Evolutionary conservation across 2,888 invertebrate species (phyloP).

Genomic region (Pycnomerus fuliginosus): DNA sequence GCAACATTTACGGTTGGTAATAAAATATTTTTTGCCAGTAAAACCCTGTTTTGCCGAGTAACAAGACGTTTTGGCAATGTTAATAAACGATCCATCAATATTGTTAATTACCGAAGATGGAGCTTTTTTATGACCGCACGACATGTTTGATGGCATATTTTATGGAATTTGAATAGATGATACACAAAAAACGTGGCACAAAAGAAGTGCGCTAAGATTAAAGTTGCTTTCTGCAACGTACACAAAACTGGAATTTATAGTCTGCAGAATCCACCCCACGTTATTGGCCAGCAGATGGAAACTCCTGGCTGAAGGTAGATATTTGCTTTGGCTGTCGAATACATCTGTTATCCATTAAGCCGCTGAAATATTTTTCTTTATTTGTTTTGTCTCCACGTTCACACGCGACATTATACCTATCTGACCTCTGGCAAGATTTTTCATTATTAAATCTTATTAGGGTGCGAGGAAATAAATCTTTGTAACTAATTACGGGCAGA

Average conservation of each 20-base stretch:
- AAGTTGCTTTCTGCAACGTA: slow-evolving; percentile 36
- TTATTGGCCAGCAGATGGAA: slow-evolving; percentile 34
- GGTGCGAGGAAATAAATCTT: too few species aligned
- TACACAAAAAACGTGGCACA: slow-evolving; percentile 20
- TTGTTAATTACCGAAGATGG: too few species aligned
- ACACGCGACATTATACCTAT: slow-evolving; percentile 12
- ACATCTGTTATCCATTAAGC: slow-evolving; percentile 40
- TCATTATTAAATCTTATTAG: too few species aligned
- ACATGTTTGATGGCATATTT: too few species aligned
- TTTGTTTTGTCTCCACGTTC: slow-evolving; percentile 20
- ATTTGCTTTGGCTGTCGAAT: slow-evolving; percentile 39
- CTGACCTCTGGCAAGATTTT: too few species aligned
- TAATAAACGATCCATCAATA: too few species aligned
- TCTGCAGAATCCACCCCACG: slow-evolving; percentile 28
- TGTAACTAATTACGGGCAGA: too few species aligned
- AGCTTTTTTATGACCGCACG: too few species aligned
- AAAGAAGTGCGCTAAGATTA: slow-evolving; percentile 33
- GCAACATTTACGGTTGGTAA: too few species aligned
- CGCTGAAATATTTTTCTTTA: slow-evolving; percentile 34
- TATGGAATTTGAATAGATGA: slow-evolving; percentile 27
- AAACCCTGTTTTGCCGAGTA: too few species aligned
- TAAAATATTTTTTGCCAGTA: too few species aligned
- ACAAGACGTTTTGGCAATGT: too few species aligned
- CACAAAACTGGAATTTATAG: slow-evolving; percentile 36
- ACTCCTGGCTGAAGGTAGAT: slow-evolving; percentile 28